Conservation (phyloP, 2,113 vertebrate genomes). For the Ctenodactylus gundi region DNA sequence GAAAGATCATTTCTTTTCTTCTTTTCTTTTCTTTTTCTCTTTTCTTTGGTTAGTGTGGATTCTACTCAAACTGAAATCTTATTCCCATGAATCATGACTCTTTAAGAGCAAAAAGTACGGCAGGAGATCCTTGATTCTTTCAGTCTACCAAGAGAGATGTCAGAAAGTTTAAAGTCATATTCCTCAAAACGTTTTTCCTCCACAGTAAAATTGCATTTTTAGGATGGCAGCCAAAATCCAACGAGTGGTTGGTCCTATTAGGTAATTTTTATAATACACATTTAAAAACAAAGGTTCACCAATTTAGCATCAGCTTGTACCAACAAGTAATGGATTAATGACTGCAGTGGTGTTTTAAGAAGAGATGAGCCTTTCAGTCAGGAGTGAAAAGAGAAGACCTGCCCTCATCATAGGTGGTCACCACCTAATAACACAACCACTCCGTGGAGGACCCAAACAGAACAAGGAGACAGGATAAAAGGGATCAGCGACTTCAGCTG, state of each 20-base stretch:
- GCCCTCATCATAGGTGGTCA: not conserved
- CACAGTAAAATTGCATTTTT: not conserved
- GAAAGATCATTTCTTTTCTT: not conserved
- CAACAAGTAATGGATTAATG: not conserved
- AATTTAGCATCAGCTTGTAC: not conserved
- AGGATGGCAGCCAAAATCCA: not conserved
- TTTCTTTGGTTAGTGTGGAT: not conserved
- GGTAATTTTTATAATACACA: not conserved
- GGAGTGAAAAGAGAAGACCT: no score
- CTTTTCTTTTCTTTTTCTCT: no score
- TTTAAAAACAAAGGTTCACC: not conserved
- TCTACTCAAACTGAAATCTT: not conserved
- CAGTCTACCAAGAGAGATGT: not conserved
- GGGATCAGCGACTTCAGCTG: not conserved
- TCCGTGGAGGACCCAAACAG: no score
- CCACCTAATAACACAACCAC: no score
- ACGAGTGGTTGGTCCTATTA: not conserved
- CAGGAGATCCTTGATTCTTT: not conserved
- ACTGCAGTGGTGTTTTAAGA: not conserved
- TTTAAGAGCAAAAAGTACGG: not conserved
- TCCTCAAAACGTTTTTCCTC: not conserved
- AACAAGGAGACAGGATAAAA: not conserved
- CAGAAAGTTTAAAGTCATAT: not conserved
- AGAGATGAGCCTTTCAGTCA: no score
- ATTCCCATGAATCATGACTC: not conserved